Evolutionary conservation across 2,888 invertebrate species (phyloP).

Genomic region (Lordiphosa andalusiaca): DNA sequence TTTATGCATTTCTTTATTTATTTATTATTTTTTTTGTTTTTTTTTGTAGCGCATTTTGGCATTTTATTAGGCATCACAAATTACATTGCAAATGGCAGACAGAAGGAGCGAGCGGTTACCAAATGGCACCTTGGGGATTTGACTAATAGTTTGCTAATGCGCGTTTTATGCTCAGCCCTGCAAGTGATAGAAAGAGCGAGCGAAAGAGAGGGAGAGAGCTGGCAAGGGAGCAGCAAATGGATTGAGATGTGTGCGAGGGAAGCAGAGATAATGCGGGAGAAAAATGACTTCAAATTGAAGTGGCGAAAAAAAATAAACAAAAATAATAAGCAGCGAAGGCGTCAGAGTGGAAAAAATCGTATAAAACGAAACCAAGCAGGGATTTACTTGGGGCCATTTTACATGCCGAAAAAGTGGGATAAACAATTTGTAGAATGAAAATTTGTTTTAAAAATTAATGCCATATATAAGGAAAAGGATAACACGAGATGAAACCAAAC

Average conservation of each 20-base stretch:
- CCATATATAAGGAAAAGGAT: too few relatives aligned
- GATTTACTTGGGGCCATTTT: neutral
- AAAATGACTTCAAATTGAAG: constrained; percentile 11
- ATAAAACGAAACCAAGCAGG: neutral
- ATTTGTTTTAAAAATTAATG: too few relatives aligned
- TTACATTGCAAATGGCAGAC: constrained; percentile 57
- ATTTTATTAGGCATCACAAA: constrained; percentile 62
- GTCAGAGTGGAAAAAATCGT: constrained; percentile 2
- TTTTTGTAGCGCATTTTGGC: constrained; percentile 52
- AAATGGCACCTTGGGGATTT: constrained; percentile 58
- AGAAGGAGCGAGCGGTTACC: constrained; percentile 25
- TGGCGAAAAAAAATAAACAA: constrained; percentile 8
- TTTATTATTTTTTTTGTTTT: constrained; percentile 48
- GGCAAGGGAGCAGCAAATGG: constrained; percentile 8
- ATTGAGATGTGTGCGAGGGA: constrained; percentile 22
- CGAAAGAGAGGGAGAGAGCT: constrained; percentile 14
- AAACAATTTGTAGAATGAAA: too few relatives aligned
- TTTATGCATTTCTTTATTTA: constrained; percentile 51
- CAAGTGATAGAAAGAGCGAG: constrained; percentile 18
- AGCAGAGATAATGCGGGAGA: constrained; percentile 26
- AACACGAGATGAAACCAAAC: too few relatives aligned
- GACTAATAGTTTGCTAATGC: constrained; percentile 66
- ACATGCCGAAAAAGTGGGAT: too few relatives aligned
- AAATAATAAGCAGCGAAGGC: constrained; percentile 6
- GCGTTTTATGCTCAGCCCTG: constrained; percentile 52